Evolutionary conservation across 1,140 invertebrate genomes (phyloP), one percentile per base, ranked within the genome.

Genomic region (Drosophila lini): DNA sequence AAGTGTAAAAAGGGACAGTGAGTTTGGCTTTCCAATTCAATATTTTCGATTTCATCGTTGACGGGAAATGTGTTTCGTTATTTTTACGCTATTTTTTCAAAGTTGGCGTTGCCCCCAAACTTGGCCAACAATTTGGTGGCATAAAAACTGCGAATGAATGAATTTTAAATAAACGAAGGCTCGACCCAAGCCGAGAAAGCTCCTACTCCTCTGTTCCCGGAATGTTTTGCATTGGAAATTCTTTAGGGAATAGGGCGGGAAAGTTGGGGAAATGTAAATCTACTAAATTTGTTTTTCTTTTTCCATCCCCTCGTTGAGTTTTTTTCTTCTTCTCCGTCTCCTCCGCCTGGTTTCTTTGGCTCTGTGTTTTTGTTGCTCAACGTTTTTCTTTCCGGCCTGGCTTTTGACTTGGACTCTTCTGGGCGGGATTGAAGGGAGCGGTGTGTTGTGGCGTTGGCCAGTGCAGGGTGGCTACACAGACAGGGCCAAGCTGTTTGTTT

Each of bases 171-270:
- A 85, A 86, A 85, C 53, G 62, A 56, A 53, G 60, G 75, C 58
- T 57, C 55, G 55, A 58, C 52, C 44, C 48, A 67, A 76, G 70
- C 45, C 55, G 38, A 22, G 38, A 22, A 15, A 67, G 62, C 61
- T 78, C 64, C 59, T 63, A 19, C 31, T 56, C 38, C 32, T 59
- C 42, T 63, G 50, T 57, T 42, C 61, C 50, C 58, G 68, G 48
- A 76, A 80, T 85, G 80, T 78, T 85, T 86, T 86, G 78, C 82
- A 86, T 79, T 85, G 81, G 78, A 85, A 85, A 80, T 84, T 80
- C 50, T 68, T 44, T 74, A 9, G 55, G 45, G 25, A 19, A 28
- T 11, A 16, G 10, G 28, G 10, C 6, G 50, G 2, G 19, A 22
- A 36, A 57, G 65, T 48, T 58, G 56, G 65, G 74, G 48, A 85